Conservation (phyloP, 2,113 vertebrate species). For the Bujurquina vittata region DNA sequence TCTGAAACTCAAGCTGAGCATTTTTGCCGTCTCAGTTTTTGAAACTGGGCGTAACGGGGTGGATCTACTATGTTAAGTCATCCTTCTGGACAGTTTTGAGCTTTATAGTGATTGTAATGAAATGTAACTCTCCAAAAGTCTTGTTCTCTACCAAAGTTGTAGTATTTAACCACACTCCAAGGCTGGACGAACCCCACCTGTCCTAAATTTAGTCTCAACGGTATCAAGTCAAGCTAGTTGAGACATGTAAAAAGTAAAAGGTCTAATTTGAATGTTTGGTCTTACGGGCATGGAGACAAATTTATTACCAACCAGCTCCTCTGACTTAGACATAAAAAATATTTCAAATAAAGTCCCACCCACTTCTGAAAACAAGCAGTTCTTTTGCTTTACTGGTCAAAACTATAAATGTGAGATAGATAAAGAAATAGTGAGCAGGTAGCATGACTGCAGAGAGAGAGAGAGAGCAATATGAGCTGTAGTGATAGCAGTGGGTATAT, state of each 20-base stretch:
- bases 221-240: background rate
- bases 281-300: background rate
- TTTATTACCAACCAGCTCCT: background rate
- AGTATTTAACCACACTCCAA: background rate
- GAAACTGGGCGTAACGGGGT: background rate
- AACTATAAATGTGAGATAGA: constrained; percentile 9
- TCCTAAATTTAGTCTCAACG: background rate
- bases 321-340: background rate
- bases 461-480: constrained; percentile 39
- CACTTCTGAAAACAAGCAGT: background rate
- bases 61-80: background rate
- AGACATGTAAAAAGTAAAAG: background rate
- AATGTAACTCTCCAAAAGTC: background rate
- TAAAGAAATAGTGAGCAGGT: constrained; percentile 11
- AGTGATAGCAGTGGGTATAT: constrained; percentile 35
- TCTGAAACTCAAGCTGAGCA: too few relatives aligned
- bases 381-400: background rate
- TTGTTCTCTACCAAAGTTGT: background rate
- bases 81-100: background rate
- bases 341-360: background rate
- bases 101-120: background rate
- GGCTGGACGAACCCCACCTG: background rate
- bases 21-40: background rate
- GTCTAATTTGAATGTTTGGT: background rate
- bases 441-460: constrained; percentile 14